Conservation (phyloP, 37 sponge, comb jelly and placozoan species). For the Agelas oroides region DNA sequence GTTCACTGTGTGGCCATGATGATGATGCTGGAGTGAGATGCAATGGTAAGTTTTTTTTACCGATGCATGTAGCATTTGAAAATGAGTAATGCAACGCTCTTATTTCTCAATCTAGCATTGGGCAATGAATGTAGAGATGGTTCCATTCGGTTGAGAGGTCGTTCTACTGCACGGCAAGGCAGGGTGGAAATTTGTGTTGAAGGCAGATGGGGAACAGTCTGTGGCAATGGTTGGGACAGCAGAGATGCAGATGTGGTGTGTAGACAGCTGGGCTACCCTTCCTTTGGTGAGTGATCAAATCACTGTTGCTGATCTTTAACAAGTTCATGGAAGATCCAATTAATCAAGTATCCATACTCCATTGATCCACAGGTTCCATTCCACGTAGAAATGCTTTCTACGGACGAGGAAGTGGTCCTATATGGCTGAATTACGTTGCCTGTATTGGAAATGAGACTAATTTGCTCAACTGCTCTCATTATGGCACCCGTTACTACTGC, state of each 20-base stretch:
- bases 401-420: neutral
- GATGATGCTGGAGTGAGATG: slow-evolving; percentile 10
- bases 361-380: neutral
- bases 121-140: too few relatives aligned
- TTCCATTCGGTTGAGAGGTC: too few relatives aligned
- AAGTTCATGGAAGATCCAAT: too few relatives aligned
- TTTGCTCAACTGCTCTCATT: neutral
- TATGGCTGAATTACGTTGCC: neutral
- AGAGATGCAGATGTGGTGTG: slow-evolving; percentile 40
- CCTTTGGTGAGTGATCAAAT: neutral
- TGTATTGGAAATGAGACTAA: neutral
- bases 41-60: neutral
- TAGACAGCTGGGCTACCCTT: slow-evolving; percentile 22
- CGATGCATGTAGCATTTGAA: too few relatives aligned
- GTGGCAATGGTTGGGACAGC: neutral
- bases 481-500: neutral
- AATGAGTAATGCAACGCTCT: too few relatives aligned
- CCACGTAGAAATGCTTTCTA: neutral
- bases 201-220: too few relatives aligned
- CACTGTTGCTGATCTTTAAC: too few relatives aligned
- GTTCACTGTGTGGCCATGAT: too few relatives aligned
- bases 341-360: too few relatives aligned
- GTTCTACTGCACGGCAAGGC: too few relatives aligned
- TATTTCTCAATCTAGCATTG: too few relatives aligned
- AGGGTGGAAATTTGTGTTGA: too few relatives aligned